A percentile compares a stretch with the other conserved stretches of the same genome.
These are phyloP conservation scores for Tipula vernalis DNA, from an alignment of 2,888 invertebrate genomes.

Conservation along the genomic window DNA sequence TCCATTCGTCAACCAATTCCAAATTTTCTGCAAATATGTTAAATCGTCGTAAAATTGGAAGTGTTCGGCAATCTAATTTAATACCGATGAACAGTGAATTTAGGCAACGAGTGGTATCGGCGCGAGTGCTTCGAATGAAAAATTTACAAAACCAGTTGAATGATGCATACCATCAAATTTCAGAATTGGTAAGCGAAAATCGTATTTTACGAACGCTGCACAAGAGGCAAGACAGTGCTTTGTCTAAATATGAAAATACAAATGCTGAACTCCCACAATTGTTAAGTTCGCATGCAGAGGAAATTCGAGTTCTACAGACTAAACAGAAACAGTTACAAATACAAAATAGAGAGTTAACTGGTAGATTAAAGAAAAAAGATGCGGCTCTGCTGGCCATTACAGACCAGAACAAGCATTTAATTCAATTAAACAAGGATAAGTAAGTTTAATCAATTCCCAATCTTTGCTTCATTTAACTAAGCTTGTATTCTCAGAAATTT, in stretches of 20 bases:
- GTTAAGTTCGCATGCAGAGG: constrained; percentile 64
- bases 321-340: constrained; percentile 54
- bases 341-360: constrained; percentile 47
- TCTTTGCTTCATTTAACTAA: not conserved
- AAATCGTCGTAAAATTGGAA: constrained; percentile 22
- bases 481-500: constrained; percentile 39
- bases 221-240: constrained; percentile 65
- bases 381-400: constrained; percentile 48
- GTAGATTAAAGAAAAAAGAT: constrained; percentile 55
- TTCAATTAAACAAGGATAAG: constrained; percentile 60
- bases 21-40: constrained; percentile 30
- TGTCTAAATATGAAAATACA: constrained; percentile 63
- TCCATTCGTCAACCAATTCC: constrained; percentile 32
- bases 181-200: constrained; percentile 61
- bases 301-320: constrained; percentile 55
- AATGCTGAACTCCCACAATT: constrained; percentile 66
- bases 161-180: constrained; percentile 65
- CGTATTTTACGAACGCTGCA: constrained; percentile 60
- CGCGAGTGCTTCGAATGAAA: constrained; percentile 60
- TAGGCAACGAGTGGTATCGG: constrained; percentile 58
- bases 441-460: constrained; percentile 21
- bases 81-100: constrained; percentile 31
- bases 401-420: constrained; percentile 57
- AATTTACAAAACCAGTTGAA: constrained; percentile 67
- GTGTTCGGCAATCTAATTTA: constrained; percentile 23